Evolutionary conservation across 2,888 invertebrate genomes (phyloP).

Genomic region (Euclidia mi): DNA sequence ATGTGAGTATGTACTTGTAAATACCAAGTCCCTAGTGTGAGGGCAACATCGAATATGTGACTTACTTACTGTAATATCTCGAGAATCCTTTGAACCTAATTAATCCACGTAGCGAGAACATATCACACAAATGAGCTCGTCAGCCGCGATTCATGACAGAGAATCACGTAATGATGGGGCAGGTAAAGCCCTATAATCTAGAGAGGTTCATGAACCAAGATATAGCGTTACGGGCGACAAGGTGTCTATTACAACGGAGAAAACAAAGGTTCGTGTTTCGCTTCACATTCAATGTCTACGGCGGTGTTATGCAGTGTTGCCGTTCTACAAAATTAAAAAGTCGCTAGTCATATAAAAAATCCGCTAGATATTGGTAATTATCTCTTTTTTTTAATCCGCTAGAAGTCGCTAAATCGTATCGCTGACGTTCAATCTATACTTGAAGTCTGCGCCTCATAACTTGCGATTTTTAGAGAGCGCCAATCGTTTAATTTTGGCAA

Average conservation of each 20-base stretch:
- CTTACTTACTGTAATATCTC: conserved; percentile 34
- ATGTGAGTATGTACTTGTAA: conserved; percentile 28
- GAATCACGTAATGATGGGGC: conserved; percentile 58
- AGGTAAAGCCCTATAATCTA: conserved; percentile 59
- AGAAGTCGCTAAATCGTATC: no score
- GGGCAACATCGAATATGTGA: conserved; percentile 40
- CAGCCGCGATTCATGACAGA: conserved; percentile 51
- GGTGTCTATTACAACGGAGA: conserved; percentile 43
- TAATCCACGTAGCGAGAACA: conserved; percentile 47
- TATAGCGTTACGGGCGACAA: conserved; percentile 44
- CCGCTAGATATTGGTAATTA: no score
- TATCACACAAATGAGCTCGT: conserved; percentile 53
- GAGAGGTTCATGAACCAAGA: conserved; percentile 50
- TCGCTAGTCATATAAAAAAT: no score
- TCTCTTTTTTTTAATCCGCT: no score
- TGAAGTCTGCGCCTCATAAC: no score
- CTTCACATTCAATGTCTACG: conserved; percentile 33
- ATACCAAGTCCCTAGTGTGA: conserved; percentile 27
- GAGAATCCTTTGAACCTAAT: conserved; percentile 57
- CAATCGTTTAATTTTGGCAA: no score
- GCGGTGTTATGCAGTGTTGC: no score
- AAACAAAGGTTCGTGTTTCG: conserved; percentile 40
- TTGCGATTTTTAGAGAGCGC: no score
- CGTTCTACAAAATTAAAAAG: no score
- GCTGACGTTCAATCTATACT: no score